phyloP scores from a whole-genome alignment of 2,888 invertebrate species.

The Platypus cylindrus region DNA sequence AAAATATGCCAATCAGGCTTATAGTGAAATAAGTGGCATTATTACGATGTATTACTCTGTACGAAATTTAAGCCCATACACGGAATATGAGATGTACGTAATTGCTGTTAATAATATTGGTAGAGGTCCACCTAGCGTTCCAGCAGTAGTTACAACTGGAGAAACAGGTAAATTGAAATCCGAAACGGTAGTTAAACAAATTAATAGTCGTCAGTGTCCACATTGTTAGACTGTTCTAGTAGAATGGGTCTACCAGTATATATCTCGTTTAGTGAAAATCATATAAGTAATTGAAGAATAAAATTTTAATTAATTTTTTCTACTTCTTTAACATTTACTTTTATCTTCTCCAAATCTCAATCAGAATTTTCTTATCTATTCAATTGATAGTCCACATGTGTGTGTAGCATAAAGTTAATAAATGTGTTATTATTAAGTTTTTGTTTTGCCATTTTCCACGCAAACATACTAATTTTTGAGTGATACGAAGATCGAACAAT shows the following conservation, averaged over 20 bases:
- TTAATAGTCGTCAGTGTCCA: no score
- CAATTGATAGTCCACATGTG: no score
- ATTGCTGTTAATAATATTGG: constrained; percentile 92
- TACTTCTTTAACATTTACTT: no score
- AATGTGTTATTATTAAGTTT: not conserved
- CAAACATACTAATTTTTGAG: constrained; percentile 22
- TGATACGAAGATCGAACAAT: constrained; percentile 23
- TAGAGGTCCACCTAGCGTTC: constrained; percentile 75
- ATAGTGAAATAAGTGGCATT: constrained; percentile 85
- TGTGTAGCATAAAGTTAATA: constrained; percentile 17
- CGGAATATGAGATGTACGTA: constrained; percentile 92
- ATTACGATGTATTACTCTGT: constrained; percentile 88
- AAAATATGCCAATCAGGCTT: constrained; percentile 83
- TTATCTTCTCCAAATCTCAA: no score
- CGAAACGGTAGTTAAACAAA: no score
- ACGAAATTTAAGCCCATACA: constrained; percentile 80
- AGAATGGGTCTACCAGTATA: no score
- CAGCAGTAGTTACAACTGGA: constrained; percentile 87
- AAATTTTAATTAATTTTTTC: no score
- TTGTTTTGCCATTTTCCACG: constrained; percentile 23
- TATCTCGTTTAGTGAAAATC: no score
- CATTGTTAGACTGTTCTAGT: no score
- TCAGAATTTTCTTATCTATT: no score
- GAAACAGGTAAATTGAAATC: constrained; percentile 75
- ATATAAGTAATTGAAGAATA: no score